Base-by-base conservation (phyloP, 2,797 vertebrate species). In the Prionace glauca region DNA sequence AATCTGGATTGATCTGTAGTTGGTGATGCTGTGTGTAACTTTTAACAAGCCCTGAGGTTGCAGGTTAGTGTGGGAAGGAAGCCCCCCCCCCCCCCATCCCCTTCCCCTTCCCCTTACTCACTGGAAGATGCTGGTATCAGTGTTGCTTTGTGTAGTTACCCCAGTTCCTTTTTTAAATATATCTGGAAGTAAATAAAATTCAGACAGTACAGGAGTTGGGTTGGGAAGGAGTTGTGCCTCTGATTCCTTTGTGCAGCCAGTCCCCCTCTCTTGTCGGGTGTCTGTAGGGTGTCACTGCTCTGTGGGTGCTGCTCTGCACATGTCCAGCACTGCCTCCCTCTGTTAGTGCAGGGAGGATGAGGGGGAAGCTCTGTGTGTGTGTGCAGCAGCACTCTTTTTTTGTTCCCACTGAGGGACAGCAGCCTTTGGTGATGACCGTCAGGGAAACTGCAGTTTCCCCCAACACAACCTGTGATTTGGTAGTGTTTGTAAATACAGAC, bases 401-500 rank as follows among this genome's bases (percentile, higher is more conserved):
- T 36, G 91, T 8, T 56, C 56, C 36, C 65, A 95, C 20, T n/a
- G 93, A 95, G 45, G 29, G 29, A 91, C 11, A 3, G 62, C 45
- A 92, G 93, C 29, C 71, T n/a, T 11, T 41, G 10, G 10, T 5
- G 69, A 94, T 56, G 41, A 32, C 45, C 74, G 69, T 45, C 69
- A 36, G 16, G 29, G n/a, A 71, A 41, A 16, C 45, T 11, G 62
- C 69, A 26, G 69, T 72, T 74, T 74, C 36, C 41, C 50, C 50
- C 29, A 93, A 45, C 71, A 22, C 41, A 94, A 56, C 69, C 71
- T 95, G 41, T 32, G 45, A 60, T 95, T 77, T 95, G 50, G 45
- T 29, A 94, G 72, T 94, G 65, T 94, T 74, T 74, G 45, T 94
- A 56, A 94, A 94, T 94, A 67, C 93, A 56, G 74, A n/a, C 14